Evolutionary conservation across 2,797 vertebrate species (phyloP).

Genomic region (Psittacula derbiana): DNA sequence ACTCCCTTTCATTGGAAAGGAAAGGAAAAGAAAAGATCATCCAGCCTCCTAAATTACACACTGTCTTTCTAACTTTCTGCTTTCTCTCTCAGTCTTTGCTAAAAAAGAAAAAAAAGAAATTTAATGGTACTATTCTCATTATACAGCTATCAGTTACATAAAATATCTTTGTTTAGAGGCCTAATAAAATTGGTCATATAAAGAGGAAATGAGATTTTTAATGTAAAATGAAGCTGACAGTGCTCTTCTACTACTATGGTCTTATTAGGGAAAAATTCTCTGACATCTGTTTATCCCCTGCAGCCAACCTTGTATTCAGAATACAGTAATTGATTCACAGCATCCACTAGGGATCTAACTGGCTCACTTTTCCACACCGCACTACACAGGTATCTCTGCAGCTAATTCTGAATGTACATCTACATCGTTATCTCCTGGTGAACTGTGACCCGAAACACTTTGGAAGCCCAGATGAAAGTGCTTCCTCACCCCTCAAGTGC

Average conservation of each 20-base stretch:
- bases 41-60: constrained; percentile 15
- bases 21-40: constrained; percentile 2
- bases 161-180: constrained; percentile 82
- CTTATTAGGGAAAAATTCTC: constrained; percentile 89
- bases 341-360: constrained; percentile 86
- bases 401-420: constrained; percentile 84
- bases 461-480: constrained; percentile 84
- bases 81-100: constrained; percentile 54
- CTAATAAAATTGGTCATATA: constrained; percentile 83
- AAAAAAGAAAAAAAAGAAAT: constrained; percentile 58
- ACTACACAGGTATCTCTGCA: constrained; percentile 84
- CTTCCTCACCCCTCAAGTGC: constrained; percentile 83
- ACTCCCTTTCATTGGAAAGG: background rate
- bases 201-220: constrained; percentile 85
- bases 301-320: constrained; percentile 91
- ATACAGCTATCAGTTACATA: constrained; percentile 70
- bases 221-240: constrained; percentile 90
- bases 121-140: constrained; percentile 63
- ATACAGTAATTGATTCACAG: constrained; percentile 94
- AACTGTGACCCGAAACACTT: constrained; percentile 88
- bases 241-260: constrained; percentile 87
- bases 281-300: constrained; percentile 91
- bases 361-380: constrained; percentile 81
- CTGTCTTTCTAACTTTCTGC: constrained; percentile 34
- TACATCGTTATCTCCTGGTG: constrained; percentile 85